Conservation (phyloP, 2,888 invertebrate species). For the Choreutis nemorana region DNA sequence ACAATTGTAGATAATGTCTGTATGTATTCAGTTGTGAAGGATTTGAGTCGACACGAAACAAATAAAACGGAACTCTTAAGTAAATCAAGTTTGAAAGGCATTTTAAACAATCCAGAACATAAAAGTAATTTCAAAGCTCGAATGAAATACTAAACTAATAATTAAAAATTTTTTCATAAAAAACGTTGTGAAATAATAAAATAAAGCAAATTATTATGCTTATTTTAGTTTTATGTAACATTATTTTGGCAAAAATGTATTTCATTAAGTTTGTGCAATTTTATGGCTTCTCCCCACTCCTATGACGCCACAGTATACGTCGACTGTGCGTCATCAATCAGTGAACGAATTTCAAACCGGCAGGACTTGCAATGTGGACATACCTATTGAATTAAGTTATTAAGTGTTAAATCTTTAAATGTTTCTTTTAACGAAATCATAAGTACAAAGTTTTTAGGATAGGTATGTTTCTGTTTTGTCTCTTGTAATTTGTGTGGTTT, state of each 20-base stretch:
- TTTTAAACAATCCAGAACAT: too few species aligned
- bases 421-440: slow-evolving; percentile 55
- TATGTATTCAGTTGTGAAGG: too few species aligned
- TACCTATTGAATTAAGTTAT: slow-evolving; percentile 34
- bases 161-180: too few species aligned
- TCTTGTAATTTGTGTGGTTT: background rate
- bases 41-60: too few species aligned
- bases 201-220: background rate
- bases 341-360: slow-evolving; percentile 48
- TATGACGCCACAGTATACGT: slow-evolving; percentile 48
- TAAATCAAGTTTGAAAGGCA: too few species aligned
- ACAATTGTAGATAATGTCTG: too few species aligned
- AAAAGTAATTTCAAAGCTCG: too few species aligned
- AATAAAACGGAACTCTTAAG: too few species aligned
- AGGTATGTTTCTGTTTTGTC: slow-evolving; percentile 23
- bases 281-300: slow-evolving; percentile 15
- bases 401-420: slow-evolving; percentile 45
- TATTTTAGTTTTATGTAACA: background rate
- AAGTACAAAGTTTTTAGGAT: slow-evolving; percentile 60
- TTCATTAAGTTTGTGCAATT: background rate
- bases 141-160: too few species aligned
- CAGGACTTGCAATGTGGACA: slow-evolving; percentile 44
- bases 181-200: too few species aligned
- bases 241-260: background rate
- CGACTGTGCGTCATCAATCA: slow-evolving; percentile 57